Evolutionary conservation across 37 sponge, comb jelly and placozoan genomes (phyloP), one percentile per base, ranked within the genome.

Genomic region (Corticium candelabrum): DNA sequence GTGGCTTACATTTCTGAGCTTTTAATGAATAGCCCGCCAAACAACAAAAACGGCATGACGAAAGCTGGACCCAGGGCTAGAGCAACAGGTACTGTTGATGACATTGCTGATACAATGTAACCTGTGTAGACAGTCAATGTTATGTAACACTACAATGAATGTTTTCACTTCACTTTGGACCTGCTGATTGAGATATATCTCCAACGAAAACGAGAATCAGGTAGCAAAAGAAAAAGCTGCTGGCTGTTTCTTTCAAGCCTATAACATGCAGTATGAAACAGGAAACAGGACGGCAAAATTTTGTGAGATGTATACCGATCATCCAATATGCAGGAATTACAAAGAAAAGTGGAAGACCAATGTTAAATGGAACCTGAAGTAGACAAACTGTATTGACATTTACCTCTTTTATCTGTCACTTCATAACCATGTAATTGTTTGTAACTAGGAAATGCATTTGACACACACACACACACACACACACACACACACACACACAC

Each of bases 1-100:
- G 36, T 35, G 36, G 27, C 7, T 7, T 76, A 68, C 41, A 5
- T 36, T 76, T 76, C 67, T 76, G 11, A 40, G 37, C 77, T 71
- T 82, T 82, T 77, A 2, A 71, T 7, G 39, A 82, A 82, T 4
- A 82, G 72, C 3, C 83, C 83, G 21, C 83, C 83, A 34, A 82
- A 82, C 37, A 82, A 35, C 27, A 82, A 35, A n/a, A 82, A 80
- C 3, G 83, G 83, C 38, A 80, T 34, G 29, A 82, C 32, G 62
- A 82, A 34, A 2, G 40, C 36, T 7, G 83, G 83, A 27, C 56
- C 83, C 2, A 82, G 7, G 27, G 83, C 83, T 11, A 80, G n/a
- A 11, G 81, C 83, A 2, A 82, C 57, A 2, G 43, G 27, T 2
- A 82, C 33, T 43, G 81, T 33, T 3, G 77, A 40, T 32, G 83